These are phyloP conservation scores for Clanis bilineata DNA, from an alignment of 2,888 invertebrate genomes.

Conservation along the genomic window DNA sequence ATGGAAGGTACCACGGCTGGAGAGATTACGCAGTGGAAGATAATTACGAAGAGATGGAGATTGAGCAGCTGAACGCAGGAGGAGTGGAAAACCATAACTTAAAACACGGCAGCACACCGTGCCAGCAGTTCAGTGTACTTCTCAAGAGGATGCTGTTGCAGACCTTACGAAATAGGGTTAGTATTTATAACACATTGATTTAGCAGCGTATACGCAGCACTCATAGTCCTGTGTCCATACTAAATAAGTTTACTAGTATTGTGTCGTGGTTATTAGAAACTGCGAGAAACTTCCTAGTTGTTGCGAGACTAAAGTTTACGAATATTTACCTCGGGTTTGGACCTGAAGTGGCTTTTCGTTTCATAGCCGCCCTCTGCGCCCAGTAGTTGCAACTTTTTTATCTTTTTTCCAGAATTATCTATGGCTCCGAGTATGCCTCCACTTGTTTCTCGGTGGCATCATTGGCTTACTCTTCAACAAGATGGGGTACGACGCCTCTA, in stretches of 20 bases:
- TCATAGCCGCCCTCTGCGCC: no score
- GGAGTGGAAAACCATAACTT: slow-evolving; percentile 74
- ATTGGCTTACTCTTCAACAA: slow-evolving; percentile 87
- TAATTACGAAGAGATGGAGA: slow-evolving; percentile 52
- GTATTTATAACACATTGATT: background rate
- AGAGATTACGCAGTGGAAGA: slow-evolving; percentile 52
- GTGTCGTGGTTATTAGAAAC: no score
- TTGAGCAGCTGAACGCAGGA: slow-evolving; percentile 69
- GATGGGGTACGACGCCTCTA: slow-evolving; percentile 91
- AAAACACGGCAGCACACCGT: slow-evolving; percentile 81
- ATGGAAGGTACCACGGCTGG: slow-evolving; percentile 84
- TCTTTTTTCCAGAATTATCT: slow-evolving; percentile 84
- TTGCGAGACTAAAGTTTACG: no score
- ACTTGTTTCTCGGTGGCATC: slow-evolving; percentile 85
- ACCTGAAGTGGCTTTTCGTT: no score
- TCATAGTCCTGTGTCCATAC: no score
- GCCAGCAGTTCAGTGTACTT: slow-evolving; percentile 86
- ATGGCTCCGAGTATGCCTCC: slow-evolving; percentile 85
- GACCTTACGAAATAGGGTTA: slow-evolving; percentile 87
- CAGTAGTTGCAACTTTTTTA: background rate
- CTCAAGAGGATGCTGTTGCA: slow-evolving; percentile 88
- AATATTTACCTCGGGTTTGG: no score
- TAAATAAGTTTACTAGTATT: no score
- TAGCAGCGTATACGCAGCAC: no score
- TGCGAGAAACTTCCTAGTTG: no score